Conservation (phyloP, 2,113 vertebrate species). For the Zeus faber region DNA sequence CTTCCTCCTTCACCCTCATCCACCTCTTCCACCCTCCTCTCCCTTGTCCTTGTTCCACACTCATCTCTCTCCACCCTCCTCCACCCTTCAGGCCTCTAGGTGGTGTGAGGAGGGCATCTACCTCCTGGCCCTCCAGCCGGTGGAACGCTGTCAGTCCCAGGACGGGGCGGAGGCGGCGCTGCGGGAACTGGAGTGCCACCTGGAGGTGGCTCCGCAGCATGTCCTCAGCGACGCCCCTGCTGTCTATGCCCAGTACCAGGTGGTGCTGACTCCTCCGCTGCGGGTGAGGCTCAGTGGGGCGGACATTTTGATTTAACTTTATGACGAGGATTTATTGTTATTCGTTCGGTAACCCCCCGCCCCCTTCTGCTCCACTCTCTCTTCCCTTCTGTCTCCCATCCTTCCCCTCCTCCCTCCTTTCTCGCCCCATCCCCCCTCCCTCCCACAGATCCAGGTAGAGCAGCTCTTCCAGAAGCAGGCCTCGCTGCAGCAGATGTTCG, state of each 20-base stretch:
- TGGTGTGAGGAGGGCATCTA: conserved; percentile 96
- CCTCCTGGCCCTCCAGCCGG: conserved; percentile 88
- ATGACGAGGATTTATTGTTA: too few species aligned
- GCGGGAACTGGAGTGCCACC: conserved; percentile 89
- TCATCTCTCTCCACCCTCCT: neutral
- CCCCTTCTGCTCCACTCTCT: too few species aligned
- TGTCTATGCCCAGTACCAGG: conserved; percentile 84
- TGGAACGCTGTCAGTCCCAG: conserved; percentile 97
- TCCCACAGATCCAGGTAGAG: conserved; percentile 83
- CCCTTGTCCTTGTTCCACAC: neutral
- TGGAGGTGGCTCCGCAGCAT: conserved; percentile 81
- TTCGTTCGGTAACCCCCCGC: too few species aligned
- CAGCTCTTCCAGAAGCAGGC: conserved; percentile 91
- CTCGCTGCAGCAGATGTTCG: conserved; percentile 94
- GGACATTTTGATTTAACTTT: too few species aligned
- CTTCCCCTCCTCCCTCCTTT: neutral
- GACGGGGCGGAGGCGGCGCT: conserved; percentile 94
- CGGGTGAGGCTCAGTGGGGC: conserved; percentile 70
- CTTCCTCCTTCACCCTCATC: too few species aligned
- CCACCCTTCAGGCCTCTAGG: conserved; percentile 76
- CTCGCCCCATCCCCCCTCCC: neutral
- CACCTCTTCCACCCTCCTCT: neutral
- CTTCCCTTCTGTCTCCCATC: neutral
- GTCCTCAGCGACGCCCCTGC: conserved; percentile 78
- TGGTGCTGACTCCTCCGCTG: conserved; percentile 83